Evolutionary conservation across 2,888 invertebrate species (phyloP).

Genomic region (Xylota sylvarum): DNA sequence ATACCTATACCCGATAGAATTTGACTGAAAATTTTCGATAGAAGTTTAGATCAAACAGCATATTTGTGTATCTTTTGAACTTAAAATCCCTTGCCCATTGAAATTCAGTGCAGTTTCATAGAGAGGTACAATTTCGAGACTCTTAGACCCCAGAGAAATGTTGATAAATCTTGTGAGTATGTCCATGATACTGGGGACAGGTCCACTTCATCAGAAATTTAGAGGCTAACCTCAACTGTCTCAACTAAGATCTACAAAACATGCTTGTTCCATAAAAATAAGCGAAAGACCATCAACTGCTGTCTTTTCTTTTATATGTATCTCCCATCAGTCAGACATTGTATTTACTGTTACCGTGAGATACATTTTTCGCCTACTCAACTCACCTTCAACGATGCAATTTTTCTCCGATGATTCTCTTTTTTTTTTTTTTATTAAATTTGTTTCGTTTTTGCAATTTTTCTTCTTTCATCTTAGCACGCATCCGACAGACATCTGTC

Average conservation of each 20-base stretch:
- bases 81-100: too few relatives aligned
- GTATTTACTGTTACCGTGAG: not conserved
- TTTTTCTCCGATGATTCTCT: conserved; percentile 5
- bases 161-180: too few relatives aligned
- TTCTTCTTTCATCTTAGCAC: conserved; percentile 25
- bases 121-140: too few relatives aligned
- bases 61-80: too few relatives aligned
- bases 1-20: too few relatives aligned
- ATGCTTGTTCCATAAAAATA: not conserved
- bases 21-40: too few relatives aligned
- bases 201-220: not conserved
- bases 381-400: conserved; percentile 26
- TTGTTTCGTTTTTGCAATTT: not conserved
- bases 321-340: conserved; percentile 9
- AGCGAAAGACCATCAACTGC: not conserved
- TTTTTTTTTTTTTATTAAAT: not conserved
- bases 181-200: too few relatives aligned
- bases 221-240: not conserved
- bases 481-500: conserved; percentile 34
- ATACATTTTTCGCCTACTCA: conserved; percentile 36
- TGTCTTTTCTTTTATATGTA: not conserved
- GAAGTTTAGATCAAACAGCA: too few relatives aligned
- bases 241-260: not conserved
- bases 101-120: too few relatives aligned
- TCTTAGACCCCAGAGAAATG: too few relatives aligned